These are phyloP conservation scores for Zonitis immaculata DNA, from an alignment of 2,888 invertebrate species.

Conservation along the genomic window DNA sequence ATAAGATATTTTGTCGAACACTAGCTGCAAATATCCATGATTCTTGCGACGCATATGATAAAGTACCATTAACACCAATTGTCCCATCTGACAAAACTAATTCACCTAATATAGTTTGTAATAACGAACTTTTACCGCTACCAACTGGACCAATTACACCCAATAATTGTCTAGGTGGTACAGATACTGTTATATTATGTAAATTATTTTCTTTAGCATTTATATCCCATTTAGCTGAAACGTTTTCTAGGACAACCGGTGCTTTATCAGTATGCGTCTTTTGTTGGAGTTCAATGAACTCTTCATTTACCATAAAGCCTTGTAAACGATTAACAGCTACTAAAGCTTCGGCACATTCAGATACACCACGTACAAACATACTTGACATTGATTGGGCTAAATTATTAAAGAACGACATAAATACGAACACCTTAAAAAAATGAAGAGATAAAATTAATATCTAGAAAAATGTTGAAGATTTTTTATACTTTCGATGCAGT, in stretches of 20 bases:
- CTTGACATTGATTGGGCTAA: constrained; percentile 55
- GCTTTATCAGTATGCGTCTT: no score
- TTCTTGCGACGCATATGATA: constrained; percentile 61
- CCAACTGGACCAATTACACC: constrained; percentile 78
- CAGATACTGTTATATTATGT: constrained; percentile 75
- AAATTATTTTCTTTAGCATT: constrained; percentile 46
- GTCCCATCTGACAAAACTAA: constrained; percentile 51
- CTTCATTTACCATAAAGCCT: constrained; percentile 55
- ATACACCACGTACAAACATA: constrained; percentile 53
- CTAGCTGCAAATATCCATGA: constrained; percentile 61
- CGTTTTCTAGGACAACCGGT: no score
- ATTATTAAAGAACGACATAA: constrained; percentile 54
- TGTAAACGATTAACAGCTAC: constrained; percentile 54
- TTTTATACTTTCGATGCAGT: constrained; percentile 78
- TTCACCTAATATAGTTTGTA: constrained; percentile 59
- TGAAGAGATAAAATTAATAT: constrained; percentile 61
- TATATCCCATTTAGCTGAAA: constrained; percentile 25
- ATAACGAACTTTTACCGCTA: constrained; percentile 66
- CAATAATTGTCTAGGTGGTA: constrained; percentile 46
- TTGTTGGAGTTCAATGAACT: constrained; percentile 45
- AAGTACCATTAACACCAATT: constrained; percentile 57
- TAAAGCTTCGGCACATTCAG: constrained; percentile 56
- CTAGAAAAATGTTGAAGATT: constrained; percentile 76
- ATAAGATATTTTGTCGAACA: constrained; percentile 64
- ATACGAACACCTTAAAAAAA: constrained; percentile 53